Percentiles rank a stretch among this genome's conserved stretches.
Conservation (phyloP, 2,888 invertebrate genomes). For the Marasmarcha lunaedactyla region DNA sequence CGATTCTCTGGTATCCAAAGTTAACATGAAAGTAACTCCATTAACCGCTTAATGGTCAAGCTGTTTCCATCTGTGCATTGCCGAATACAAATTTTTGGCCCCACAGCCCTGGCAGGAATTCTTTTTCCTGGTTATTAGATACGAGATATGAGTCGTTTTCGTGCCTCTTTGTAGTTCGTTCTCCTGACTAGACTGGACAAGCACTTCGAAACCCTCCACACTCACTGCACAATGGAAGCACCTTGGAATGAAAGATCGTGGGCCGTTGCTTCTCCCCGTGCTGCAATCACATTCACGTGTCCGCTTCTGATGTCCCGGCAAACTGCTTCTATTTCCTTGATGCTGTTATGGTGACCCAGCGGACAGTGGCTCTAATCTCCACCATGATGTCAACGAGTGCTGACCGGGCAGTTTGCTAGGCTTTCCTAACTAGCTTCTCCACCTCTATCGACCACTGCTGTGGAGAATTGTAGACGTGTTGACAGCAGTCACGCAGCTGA, state of each 20-base stretch:
- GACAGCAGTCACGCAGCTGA: conserved; percentile 5
- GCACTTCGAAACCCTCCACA: too few species aligned
- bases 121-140: background rate
- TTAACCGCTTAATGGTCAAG: too few species aligned
- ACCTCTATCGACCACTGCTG: conserved; percentile 1
- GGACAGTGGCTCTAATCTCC: background rate
- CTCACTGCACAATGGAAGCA: too few species aligned
- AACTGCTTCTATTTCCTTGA: background rate
- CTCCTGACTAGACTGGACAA: too few species aligned
- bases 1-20: too few species aligned
- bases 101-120: background rate
- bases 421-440: background rate
- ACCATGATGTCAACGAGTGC: background rate
- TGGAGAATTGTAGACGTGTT: background rate
- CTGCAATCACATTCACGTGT: background rate
- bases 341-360: background rate
- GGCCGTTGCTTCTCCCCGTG: too few species aligned
- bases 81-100: too few species aligned
- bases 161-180: too few species aligned
- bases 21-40: too few species aligned
- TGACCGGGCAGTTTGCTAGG: background rate
- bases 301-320: background rate
- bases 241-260: too few species aligned
- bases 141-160: too few species aligned
- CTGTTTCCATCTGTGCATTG: too few species aligned